These are phyloP conservation scores for Engraulis encrasicolus DNA, from an alignment of 2,113 vertebrate genomes.

Conservation along the genomic window DNA sequence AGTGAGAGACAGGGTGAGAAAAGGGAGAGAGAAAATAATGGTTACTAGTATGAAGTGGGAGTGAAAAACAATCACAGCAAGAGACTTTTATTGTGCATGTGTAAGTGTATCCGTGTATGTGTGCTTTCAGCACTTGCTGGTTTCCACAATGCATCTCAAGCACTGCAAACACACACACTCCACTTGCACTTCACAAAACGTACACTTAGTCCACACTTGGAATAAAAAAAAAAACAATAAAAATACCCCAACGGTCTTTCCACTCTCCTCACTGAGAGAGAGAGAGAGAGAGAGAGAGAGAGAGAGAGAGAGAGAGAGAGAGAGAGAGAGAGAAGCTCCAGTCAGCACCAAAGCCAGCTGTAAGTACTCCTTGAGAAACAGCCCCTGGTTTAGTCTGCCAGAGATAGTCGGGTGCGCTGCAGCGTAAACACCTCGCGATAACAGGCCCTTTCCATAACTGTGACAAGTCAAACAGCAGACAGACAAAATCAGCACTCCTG, in stretches of 20 bases:
- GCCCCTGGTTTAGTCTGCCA: conserved; percentile 5
- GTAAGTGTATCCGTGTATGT: not conserved
- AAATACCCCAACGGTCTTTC: not conserved
- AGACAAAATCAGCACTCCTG: not conserved
- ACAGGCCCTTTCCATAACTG: not conserved
- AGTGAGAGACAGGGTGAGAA: not conserved
- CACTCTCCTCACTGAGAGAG: too few species aligned
- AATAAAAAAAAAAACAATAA: not conserved
- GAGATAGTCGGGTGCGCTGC: not conserved
- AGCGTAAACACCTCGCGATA: not conserved
- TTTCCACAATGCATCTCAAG: not conserved
- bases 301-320: too few species aligned
- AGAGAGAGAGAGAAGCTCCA: too few species aligned
- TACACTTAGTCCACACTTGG: too few species aligned
- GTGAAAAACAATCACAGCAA: too few species aligned
- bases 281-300: too few species aligned
- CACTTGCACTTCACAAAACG: not conserved
- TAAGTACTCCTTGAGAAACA: not conserved
- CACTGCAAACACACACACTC: not conserved
- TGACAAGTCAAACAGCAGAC: not conserved
- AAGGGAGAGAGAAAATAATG: too few species aligned
- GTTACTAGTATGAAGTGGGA: too few species aligned
- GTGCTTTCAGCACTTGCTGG: not conserved
- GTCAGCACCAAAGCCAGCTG: not conserved
- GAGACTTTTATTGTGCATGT: not conserved